These are phyloP conservation scores for Platysternon megacephalum DNA, from an alignment of 2,113 vertebrate species.

Conservation along the genomic window DNA sequence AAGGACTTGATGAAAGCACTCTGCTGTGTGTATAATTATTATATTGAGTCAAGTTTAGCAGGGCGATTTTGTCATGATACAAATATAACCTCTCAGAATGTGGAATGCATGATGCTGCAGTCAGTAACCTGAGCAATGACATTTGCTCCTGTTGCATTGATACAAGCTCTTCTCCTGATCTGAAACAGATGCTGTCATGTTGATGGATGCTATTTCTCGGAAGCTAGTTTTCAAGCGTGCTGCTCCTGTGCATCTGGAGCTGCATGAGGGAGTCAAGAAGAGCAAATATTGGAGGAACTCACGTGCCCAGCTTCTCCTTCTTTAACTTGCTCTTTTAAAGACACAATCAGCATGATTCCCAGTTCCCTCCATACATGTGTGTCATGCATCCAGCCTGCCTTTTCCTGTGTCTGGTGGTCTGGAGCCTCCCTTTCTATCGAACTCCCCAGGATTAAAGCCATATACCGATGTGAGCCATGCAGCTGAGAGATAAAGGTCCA, in stretches of 20 bases:
- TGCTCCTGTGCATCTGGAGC: not conserved
- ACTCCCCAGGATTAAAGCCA: slow-evolving; percentile 13
- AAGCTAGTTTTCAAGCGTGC: not conserved
- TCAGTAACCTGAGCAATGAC: slow-evolving; percentile 30
- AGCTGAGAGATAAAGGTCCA: not conserved
- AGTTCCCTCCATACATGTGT: not conserved
- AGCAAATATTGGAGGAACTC: not conserved
- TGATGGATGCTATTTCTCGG: slow-evolving; percentile 23
- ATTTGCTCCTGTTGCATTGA: not conserved
- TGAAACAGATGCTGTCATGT: not conserved
- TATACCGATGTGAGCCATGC: not conserved
- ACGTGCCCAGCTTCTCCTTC: not conserved
- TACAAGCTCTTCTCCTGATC: not conserved
- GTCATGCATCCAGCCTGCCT: not conserved
- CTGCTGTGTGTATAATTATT: slow-evolving; percentile 42
- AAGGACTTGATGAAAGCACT: not conserved
- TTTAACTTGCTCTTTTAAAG: not conserved
- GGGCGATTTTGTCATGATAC: slow-evolving; percentile 30
- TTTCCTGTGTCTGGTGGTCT: slow-evolving; percentile 53
- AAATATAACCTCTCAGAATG: slow-evolving; percentile 45
- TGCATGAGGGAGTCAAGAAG: not conserved
- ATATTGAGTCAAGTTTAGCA: slow-evolving; percentile 23
- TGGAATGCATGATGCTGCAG: not conserved
- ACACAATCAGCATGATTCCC: not conserved
- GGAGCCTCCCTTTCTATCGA: slow-evolving; percentile 37